Evolutionary conservation across 1,140 invertebrate genomes (phyloP), one percentile per base, ranked within the genome.

Genomic region (Maniola jurtina): DNA sequence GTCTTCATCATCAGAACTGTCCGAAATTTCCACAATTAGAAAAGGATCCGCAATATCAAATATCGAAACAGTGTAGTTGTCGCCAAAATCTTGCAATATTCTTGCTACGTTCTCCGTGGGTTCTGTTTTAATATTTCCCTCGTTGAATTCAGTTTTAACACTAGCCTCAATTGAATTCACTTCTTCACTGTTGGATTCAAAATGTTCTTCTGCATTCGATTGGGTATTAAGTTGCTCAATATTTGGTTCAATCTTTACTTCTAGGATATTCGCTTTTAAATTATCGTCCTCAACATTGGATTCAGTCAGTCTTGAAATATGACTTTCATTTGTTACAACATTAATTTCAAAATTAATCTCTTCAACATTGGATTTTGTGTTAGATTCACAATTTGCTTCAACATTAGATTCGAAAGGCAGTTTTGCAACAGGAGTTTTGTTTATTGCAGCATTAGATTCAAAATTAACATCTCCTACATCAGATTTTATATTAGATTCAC

Each of bases 1-100:
- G 15, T 56, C 38, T 35, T 73, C 69, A 25, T 79, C 75, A 52
- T 80, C 79, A 25, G 75, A 77, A 63, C 70, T 74, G 33, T 79
- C 76, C 1, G 72, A 77, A 57, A 84, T 78, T 61, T 84, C 79
- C 38, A 82, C 68, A 7, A 77, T 62, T 36, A 82, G 57, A 10
- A 77, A 76, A 9, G 82, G 76, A 73, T 82, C 77, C 61, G 79
- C 76, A 55, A 82, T 72, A 55, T 81, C 73, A 47, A 75, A 47
- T 25, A 76, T 58, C 11, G 70, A 64, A 7, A 65, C 45, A 54
- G 72, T 73, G 42, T 66, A 73, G 33, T 71, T 61, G 63, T 76
- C 70, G 0, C 77, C 80, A 4, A 81, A 48, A 15, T 70, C 58
- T 11, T 79, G 48, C 7, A 82, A 69, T 9, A 70, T 25, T 9